These are phyloP conservation scores for Druceiella hillmani DNA, from an alignment of 2,888 invertebrate genomes.

Conservation along the genomic window DNA sequence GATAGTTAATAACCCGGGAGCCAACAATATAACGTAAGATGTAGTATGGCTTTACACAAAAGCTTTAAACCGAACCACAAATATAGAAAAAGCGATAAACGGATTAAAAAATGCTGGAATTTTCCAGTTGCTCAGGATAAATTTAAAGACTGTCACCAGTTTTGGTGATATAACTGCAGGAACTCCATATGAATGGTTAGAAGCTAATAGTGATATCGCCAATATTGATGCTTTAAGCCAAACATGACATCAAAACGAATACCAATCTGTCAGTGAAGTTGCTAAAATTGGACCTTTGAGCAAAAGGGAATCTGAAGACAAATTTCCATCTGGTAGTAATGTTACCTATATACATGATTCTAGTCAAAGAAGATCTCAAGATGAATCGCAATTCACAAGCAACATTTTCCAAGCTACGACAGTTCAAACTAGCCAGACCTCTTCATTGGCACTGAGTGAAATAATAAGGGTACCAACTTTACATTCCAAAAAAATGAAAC, in stretches of 20 bases:
- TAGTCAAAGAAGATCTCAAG: no score
- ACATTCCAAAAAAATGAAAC: no score
- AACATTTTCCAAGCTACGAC: no score
- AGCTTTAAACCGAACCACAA: slow-evolving; percentile 13
- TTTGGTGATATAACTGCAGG: no score
- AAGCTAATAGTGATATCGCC: no score
- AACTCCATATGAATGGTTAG: no score
- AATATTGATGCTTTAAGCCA: slow-evolving; percentile 7
- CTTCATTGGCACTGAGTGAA: no score
- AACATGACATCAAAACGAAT: slow-evolving; percentile 11
- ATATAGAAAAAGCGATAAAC: slow-evolving; percentile 16
- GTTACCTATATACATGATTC: no score
- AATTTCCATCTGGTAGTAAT: slow-evolving; percentile 7
- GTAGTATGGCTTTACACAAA: slow-evolving; percentile 17
- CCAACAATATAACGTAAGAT: slow-evolving; percentile 18
- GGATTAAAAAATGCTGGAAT: slow-evolving; percentile 18
- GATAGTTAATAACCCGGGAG: slow-evolving; percentile 16
- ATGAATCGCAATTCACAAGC: no score
- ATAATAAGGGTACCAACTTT: no score
- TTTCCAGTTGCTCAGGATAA: slow-evolving; percentile 16
- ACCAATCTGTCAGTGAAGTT: slow-evolving; percentile 10
- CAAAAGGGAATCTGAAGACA: slow-evolving; percentile 9
- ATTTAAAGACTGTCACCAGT: slow-evolving; percentile 12
- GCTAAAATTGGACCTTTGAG: slow-evolving; percentile 7
- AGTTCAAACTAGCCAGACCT: no score